Evolutionary conservation across 2,888 invertebrate genomes (phyloP), one percentile per base, ranked within the genome.

Genomic region (Erebia epiphron): DNA sequence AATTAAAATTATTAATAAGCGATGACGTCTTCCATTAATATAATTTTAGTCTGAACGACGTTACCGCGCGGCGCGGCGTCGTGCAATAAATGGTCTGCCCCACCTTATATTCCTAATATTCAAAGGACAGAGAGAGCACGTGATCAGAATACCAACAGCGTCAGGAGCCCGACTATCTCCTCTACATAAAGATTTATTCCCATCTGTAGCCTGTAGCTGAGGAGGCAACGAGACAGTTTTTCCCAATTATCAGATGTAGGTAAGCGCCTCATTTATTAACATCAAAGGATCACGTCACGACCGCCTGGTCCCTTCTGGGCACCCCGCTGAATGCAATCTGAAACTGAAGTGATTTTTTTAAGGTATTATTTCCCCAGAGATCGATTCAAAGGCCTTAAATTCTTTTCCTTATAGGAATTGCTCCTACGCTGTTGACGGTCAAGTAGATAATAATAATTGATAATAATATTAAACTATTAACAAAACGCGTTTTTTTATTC

Each of bases 151-250:
- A 86, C 82, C 78, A 79, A 78, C 75, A 68, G 64, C 70, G 70
- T 74, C 61, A 78, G 68, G 82, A 81, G 81, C 80, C 83, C 80
- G 79, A 80, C 83, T 86, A 86, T 86, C 85, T 85, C 88, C 85
- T 88, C 91, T 92, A 90, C 88, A 90, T 90, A 91, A 90, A 93
- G 92, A 93, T 92, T 93, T 91, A 93, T 92, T 87, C 89, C 87
- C 89, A 90, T 91, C 90, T 90, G 92, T 92, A 91, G 92, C 89
- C 90, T 90, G 92, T 92, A 91, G 92, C 89, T 90, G 91, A 92
- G 92, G 87, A 82, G 87, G 82, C 85, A 87, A 92, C 91, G 91
- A 90, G 92, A 91, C 92, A 89, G 84, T 91, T 91, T 92, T 92
- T 91, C 89, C 88, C 91, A 92, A 92, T 92, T 92, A 92, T 88